Evolutionary conservation across 2,113 vertebrate species (phyloP).

Genomic region (Enhydra lutris): DNA sequence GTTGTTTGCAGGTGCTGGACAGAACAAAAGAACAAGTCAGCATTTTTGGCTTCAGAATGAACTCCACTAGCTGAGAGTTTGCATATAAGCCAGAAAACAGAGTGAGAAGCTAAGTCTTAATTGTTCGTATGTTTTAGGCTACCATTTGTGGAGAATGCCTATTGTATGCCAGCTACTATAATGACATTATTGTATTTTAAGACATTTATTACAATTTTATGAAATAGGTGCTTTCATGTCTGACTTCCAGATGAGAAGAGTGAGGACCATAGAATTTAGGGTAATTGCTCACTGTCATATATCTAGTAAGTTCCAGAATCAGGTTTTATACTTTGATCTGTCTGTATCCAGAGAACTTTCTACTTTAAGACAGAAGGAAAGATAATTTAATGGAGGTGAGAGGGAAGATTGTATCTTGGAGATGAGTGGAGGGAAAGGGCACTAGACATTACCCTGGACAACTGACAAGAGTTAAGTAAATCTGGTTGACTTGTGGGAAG

Average conservation of each 20-base stretch:
- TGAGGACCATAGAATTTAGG: not conserved
- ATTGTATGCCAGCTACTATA: not conserved
- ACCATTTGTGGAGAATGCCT: no score
- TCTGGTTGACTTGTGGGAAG: not conserved
- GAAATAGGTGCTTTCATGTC: not conserved
- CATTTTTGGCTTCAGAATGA: not conserved
- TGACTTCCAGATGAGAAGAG: not conserved
- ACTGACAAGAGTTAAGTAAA: not conserved
- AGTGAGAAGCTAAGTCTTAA: not conserved
- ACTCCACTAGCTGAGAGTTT: not conserved
- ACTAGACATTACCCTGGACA: not conserved
- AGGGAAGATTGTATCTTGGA: not conserved
- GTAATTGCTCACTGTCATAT: not conserved
- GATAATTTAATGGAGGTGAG: not conserved
- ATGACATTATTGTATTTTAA: not conserved
- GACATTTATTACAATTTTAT: not conserved
- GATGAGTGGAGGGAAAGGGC: no score
- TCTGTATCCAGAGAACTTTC: not conserved
- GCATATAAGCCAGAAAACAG: not conserved
- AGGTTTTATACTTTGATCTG: not conserved
- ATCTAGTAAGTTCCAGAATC: not conserved
- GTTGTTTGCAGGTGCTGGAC: not conserved
- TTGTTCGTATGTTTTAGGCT: not conserved
- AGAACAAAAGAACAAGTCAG: not conserved
- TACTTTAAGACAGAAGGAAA: not conserved